Evolutionary conservation across 1,140 invertebrate species (phyloP).

Genomic region (Cephus cinctus): DNA sequence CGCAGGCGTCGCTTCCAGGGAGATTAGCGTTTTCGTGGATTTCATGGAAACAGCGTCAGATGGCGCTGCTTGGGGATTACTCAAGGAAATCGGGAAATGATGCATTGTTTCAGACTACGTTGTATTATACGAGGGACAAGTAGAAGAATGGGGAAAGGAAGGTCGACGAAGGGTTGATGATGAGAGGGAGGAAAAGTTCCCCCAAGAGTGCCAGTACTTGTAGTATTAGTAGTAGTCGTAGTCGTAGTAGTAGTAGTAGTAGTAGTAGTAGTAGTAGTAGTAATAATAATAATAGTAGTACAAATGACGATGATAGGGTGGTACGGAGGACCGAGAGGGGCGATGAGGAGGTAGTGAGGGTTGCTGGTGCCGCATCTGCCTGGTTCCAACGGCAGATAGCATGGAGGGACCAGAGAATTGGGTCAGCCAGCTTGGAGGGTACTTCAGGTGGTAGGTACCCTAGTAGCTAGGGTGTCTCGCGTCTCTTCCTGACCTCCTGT

Average conservation of each 20-base stretch:
- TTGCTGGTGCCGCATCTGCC: slow-evolving; percentile 22
- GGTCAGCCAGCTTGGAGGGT: slow-evolving; percentile 40
- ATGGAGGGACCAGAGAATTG: slow-evolving; percentile 28
- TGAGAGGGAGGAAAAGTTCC: not conserved
- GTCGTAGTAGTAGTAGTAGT: too few relatives aligned
- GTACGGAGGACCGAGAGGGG: not conserved
- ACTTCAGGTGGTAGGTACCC: slow-evolving; percentile 35
- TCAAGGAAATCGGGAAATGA: slow-evolving; percentile 22
- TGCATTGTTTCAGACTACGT: slow-evolving; percentile 19
- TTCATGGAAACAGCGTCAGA: too few relatives aligned
- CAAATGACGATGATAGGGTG: not conserved
- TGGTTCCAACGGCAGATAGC: slow-evolving; percentile 16
- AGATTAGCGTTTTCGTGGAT: too few relatives aligned
- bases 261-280: too few relatives aligned
- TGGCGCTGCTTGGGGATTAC: too few relatives aligned
- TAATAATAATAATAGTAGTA: too few relatives aligned
- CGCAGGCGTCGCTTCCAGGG: too few relatives aligned
- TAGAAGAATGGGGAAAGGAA: not conserved
- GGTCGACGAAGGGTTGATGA: slow-evolving; percentile 6
- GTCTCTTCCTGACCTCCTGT: too few relatives aligned
- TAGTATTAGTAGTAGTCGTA: too few relatives aligned
- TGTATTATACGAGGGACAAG: slow-evolving; percentile 2
- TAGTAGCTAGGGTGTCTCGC: not conserved
- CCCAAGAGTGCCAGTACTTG: not conserved
- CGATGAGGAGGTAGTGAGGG: not conserved